Percentiles rank a stretch among this genome's conserved stretches.
phyloP scores from a whole-genome alignment of 2,113 vertebrate species.

The Stercorarius parasiticus region DNA sequence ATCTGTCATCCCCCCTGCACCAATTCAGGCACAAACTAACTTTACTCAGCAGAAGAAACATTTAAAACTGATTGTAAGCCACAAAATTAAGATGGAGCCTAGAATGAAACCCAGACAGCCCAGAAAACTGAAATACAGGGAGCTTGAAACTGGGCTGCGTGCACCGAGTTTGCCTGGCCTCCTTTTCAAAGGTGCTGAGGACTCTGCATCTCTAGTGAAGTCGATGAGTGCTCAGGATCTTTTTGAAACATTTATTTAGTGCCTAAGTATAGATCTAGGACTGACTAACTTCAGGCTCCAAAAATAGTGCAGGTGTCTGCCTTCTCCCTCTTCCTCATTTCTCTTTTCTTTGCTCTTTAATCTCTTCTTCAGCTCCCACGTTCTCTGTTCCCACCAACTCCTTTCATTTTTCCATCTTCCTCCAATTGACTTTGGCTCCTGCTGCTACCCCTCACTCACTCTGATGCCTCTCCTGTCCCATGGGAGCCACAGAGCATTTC shows the following conservation, averaged over 20 bases:
- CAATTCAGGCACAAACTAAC: not conserved
- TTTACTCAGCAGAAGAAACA: not conserved
- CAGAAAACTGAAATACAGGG: not conserved
- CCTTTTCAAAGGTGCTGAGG: not conserved
- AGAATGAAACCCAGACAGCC: not conserved
- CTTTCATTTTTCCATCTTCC: not conserved
- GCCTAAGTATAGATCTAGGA: slow-evolving; percentile 36
- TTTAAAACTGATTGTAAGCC: not conserved
- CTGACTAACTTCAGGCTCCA: slow-evolving; percentile 32
- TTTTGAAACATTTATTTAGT: slow-evolving; percentile 35
- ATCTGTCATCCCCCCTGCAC: not conserved
- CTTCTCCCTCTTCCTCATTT: not conserved
- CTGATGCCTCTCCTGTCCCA: not conserved
- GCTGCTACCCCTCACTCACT: not conserved
- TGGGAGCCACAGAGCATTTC: not conserved
- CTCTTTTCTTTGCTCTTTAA: not conserved
- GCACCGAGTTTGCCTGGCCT: not conserved
- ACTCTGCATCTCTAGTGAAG: not conserved
- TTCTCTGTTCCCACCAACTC: not conserved
- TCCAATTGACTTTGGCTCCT: not conserved
- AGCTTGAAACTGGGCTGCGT: not conserved
- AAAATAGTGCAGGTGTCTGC: slow-evolving; percentile 31
- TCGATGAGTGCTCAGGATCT: not conserved
- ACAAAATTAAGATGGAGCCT: not conserved
- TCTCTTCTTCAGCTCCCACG: not conserved